A percentile compares a stretch with the other conserved stretches of the same genome.
Conservation (phyloP, 2,113 vertebrate species). For the Anarrhichthys ocellatus region DNA sequence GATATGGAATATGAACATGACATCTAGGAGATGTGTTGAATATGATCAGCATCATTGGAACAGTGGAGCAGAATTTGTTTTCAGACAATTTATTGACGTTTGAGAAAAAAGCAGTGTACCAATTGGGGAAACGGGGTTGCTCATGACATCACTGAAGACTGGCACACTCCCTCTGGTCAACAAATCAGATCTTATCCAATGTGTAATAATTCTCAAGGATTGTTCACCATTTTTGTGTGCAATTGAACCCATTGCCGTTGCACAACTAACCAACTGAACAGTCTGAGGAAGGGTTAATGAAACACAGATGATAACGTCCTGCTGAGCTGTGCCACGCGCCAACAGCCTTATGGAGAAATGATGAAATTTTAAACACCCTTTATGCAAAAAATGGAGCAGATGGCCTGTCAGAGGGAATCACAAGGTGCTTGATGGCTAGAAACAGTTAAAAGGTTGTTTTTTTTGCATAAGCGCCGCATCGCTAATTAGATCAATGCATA, state of each 20-base stretch:
- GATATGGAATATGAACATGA: neutral
- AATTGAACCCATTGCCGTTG: neutral
- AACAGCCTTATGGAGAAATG: constrained; percentile 56
- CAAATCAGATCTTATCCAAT: neutral
- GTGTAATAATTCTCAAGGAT: neutral
- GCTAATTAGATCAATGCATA: constrained; percentile 55
- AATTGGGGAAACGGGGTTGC: neutral
- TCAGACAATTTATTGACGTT: neutral
- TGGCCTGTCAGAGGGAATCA: constrained; percentile 60
- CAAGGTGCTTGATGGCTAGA: constrained; percentile 42
- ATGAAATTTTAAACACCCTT: constrained; percentile 69
- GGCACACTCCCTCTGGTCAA: neutral
- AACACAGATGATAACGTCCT: constrained; percentile 46
- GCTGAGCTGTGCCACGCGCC: constrained; percentile 49
- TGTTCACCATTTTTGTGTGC: neutral
- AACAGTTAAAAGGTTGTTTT: constrained; percentile 50
- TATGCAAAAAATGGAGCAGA: constrained; percentile 46
- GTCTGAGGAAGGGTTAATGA: constrained; percentile 9
- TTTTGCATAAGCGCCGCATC: constrained; percentile 32
- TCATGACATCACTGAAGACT: neutral
- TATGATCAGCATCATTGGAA: neutral
- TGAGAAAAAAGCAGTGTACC: too few species aligned
- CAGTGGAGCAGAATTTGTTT: neutral
- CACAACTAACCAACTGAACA: neutral
- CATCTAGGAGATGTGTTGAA: neutral